Evolutionary conservation across 2,888 invertebrate species (phyloP), one percentile per base, ranked within the genome.

Genomic region (Cryptocephalus primarius): DNA sequence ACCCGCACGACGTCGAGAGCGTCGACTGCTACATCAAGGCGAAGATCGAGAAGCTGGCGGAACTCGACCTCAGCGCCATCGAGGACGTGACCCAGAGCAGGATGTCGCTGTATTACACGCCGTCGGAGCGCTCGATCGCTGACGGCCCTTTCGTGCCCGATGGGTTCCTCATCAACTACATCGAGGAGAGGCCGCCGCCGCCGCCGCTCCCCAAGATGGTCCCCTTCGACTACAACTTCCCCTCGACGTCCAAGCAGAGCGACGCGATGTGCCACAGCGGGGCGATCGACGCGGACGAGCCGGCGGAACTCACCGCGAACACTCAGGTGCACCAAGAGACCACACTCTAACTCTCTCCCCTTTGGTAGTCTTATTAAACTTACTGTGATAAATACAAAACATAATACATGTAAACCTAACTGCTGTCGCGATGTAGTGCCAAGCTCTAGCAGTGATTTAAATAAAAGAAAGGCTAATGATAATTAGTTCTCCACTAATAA

Each of bases 91-190:
- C 60, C 22, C 80, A 81, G 55, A 85, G 85, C 68, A 80, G 76
- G 64, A 72, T 80, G 59, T 85, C 85, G 43, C 78, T 88, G 44
- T 89, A 89, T 68, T 89, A 87, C 70, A 88, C 89, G 42, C 88
- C 89, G 9, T 84, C 84, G 4, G 86, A 85, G 64, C 65, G 81
- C 33, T 83, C 83, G 1, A 57, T 79, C 52, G 48, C 48, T 4
- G 52, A 52, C n/a, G 75, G 73, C 55, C 79, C 80, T 1, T 61
- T 76, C 52, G 66, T 72, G 60, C 51, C 55, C 34, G 34, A 59
- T 54, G 78, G 78, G 8, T 77, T 85, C 52, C 83, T 83, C 65
- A 80, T 82, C 49, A 82, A 82, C 61, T 79, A 80, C 68, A 79
- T 82, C 51, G 79, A 80, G 40, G 70, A 69, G 39, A 57, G 55